Percentiles rank a stretch among this genome's conserved stretches.
phyloP scores from a whole-genome alignment of 2,113 vertebrate genomes.

The Gambusia affinis region DNA sequence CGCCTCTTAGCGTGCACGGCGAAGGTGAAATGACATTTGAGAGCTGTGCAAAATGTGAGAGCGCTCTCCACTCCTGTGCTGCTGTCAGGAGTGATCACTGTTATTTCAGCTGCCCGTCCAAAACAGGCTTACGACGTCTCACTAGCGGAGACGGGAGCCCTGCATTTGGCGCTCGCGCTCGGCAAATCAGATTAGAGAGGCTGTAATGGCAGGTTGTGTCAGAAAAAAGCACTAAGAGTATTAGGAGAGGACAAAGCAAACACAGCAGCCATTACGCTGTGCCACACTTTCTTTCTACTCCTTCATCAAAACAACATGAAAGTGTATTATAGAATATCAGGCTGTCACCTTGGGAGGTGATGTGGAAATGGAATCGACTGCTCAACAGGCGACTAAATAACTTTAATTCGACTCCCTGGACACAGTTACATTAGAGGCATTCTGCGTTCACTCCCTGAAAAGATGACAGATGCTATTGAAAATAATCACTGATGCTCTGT shows the following conservation, averaged over 20 bases:
- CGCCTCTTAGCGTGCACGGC: conserved; percentile 48
- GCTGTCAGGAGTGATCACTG: conserved; percentile 73
- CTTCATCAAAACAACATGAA: conserved; percentile 48
- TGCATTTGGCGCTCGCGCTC: conserved; percentile 46
- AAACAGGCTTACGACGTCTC: conserved; percentile 34
- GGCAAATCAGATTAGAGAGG: conserved; percentile 68
- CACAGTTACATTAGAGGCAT: conserved; percentile 23
- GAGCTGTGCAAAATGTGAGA: conserved; percentile 66
- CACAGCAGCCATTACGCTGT: conserved; percentile 7
- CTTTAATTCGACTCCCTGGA: conserved; percentile 53
- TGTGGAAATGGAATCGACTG: conserved; percentile 57
- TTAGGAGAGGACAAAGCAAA: conserved; percentile 45
- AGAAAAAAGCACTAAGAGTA: conserved; percentile 48
- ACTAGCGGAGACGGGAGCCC: conserved; percentile 43
- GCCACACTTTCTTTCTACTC: not conserved
- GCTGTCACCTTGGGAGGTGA: conserved; percentile 73
- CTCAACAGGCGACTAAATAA: conserved; percentile 66
- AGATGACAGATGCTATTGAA: conserved; percentile 38
- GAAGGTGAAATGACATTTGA: conserved; percentile 72
- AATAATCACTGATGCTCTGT: conserved; percentile 18
- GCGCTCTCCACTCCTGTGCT: conserved; percentile 54
- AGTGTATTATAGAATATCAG: conserved; percentile 48
- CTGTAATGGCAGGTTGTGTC: conserved; percentile 58
- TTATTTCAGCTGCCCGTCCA: conserved; percentile 66
- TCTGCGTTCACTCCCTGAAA: conserved; percentile 37